Evolutionary conservation across 1,140 invertebrate species (phyloP).

Genomic region (Oscheius sp.): DNA sequence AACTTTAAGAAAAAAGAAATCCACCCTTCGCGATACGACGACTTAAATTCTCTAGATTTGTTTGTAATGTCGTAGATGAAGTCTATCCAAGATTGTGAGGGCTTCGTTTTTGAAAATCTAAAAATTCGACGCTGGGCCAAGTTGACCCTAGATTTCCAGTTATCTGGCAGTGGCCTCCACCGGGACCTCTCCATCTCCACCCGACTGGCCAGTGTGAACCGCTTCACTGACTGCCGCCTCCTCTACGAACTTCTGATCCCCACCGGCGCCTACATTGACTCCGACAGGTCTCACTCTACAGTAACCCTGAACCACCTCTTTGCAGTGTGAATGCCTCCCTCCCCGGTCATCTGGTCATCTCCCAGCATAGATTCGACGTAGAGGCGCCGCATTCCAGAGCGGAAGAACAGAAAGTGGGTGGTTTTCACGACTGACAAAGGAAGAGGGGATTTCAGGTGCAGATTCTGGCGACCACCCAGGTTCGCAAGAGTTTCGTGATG

Average conservation of each 20-base stretch:
- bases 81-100: too few relatives aligned
- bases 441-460: not conserved
- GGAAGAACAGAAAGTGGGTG: slow-evolving; percentile 7
- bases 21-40: too few relatives aligned
- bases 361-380: slow-evolving; percentile 23
- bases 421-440: not conserved
- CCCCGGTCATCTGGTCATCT: slow-evolving; percentile 9
- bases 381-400: slow-evolving; percentile 21
- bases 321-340: slow-evolving; percentile 29
- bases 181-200: slow-evolving; percentile 5
- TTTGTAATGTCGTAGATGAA: too few relatives aligned
- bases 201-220: slow-evolving; percentile 11
- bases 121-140: not conserved
- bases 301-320: not conserved
- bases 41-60: too few relatives aligned
- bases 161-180: slow-evolving; percentile 25
- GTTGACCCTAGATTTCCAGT: slow-evolving; percentile 2
- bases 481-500: slow-evolving; percentile 28
- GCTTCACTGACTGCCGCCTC: slow-evolving; percentile 25
- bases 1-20: too few relatives aligned
- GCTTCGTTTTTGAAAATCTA: not conserved
- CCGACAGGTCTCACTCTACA: slow-evolving; percentile 20
- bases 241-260: slow-evolving; percentile 33
- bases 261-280: slow-evolving; percentile 32
- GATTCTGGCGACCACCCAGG: not conserved